Percentiles rank a stretch among this genome's conserved stretches.
These are phyloP conservation scores for Bombyx mori DNA, from an alignment of 1,140 invertebrate species.

Conservation along the genomic window ASM3026992v2 NC_085107.1:7185001-7185500, in stretches of 20 bases:
- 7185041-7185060: too few relatives aligned
- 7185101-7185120: not conserved
- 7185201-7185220: not conserved
- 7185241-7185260: constrained; percentile 55
- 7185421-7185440: too few relatives aligned
- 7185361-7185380: constrained; percentile 2
- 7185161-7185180: not conserved
- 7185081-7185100: too few relatives aligned
- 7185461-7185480: too few relatives aligned
- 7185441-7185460: too few relatives aligned
- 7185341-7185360: constrained; percentile 24
- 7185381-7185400: too few relatives aligned
- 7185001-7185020: too few relatives aligned
- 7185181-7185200: not conserved
- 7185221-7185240: constrained; percentile 17
- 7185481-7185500: too few relatives aligned
- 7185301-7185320: constrained; percentile 35
- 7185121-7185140: not conserved
- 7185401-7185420: too few relatives aligned
- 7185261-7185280: constrained; percentile 56
- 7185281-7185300: constrained; percentile 59
- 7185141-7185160: not conserved
- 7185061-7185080: too few relatives aligned
- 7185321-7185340: constrained; percentile 18
- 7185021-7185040: too few relatives aligned